Evolutionary conservation across 1,140 invertebrate species (phyloP).

Genomic region (Varroa destructor): DNA sequence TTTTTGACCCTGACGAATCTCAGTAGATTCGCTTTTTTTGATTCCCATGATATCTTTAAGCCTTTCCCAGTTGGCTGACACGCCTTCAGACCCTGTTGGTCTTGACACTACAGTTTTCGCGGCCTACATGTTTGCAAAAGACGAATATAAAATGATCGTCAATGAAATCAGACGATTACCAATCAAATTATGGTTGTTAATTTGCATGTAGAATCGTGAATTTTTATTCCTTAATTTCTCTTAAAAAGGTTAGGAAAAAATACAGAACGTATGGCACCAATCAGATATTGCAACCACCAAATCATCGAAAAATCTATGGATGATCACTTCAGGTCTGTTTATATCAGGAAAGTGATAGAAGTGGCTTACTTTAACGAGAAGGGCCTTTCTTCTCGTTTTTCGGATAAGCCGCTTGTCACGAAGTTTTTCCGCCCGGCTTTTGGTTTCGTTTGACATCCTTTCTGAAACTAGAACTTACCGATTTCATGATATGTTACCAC

Average conservation of each 20-base stretch:
- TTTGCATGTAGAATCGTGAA: neutral
- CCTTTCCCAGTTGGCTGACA: slow-evolving; percentile 18
- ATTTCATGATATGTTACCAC: too few species aligned
- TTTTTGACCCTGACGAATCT: too few species aligned
- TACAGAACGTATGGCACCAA: neutral
- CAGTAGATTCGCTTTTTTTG: neutral
- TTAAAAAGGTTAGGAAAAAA: neutral
- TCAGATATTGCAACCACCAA: neutral
- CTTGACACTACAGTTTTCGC: neutral
- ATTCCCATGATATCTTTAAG: slow-evolving; percentile 12
- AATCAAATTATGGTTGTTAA: neutral
- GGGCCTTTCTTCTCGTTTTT: neutral
- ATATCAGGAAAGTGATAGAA: neutral
- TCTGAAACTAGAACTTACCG: too few species aligned
- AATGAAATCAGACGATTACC: neutral
- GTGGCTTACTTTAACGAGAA: neutral
- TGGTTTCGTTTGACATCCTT: too few species aligned
- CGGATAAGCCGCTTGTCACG: slow-evolving; percentile 10
- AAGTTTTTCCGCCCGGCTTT: slow-evolving; percentile 1
- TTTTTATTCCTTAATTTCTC: neutral
- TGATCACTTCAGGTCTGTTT: neutral
- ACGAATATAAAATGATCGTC: neutral
- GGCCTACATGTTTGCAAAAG: neutral
- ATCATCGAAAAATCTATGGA: neutral
- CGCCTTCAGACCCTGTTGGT: neutral